Evolutionary conservation across 2,888 invertebrate species (phyloP).

Genomic region (Crioceris asparagi): DNA sequence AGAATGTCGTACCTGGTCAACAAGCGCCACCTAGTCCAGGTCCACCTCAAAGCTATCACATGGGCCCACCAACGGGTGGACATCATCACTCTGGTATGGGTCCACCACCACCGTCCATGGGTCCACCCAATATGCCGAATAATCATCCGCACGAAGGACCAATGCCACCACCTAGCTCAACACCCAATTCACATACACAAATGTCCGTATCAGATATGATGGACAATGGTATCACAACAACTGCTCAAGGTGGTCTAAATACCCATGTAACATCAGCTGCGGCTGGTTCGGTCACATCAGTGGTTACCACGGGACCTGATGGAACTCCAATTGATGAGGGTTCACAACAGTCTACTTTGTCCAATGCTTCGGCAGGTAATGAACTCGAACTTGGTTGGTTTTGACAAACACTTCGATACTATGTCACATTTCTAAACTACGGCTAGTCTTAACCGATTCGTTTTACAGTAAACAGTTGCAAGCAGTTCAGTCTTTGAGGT

Average conservation of each 20-base stretch:
- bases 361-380: constrained; percentile 85
- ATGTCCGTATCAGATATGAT: constrained; percentile 36
- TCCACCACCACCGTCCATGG: constrained; percentile 50
- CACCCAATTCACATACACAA: constrained; percentile 38
- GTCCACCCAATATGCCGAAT: constrained; percentile 55
- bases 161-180: constrained; percentile 45
- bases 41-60: constrained; percentile 45
- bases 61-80: constrained; percentile 46
- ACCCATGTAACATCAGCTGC: constrained; percentile 37
- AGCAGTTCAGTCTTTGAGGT: no score
- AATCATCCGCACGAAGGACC: constrained; percentile 37
- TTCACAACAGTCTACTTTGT: constrained; percentile 85
- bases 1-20: constrained; percentile 34
- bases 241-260: constrained; percentile 43
- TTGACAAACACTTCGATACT: no score
- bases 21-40: constrained; percentile 51
- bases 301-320: constrained; percentile 85
- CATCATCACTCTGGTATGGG: constrained; percentile 45
- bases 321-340: constrained; percentile 82
- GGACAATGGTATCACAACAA: constrained; percentile 50
- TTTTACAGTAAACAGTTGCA: no score
- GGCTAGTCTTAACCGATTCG: no score
- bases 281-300: constrained; percentile 66
- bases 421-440: no score
- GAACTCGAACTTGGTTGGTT: no score